Evolutionary conservation across 30 jellyfish, hydroid and myxozoan species (phyloP).

Genomic region (Hydractinia symbiolongicarpus): DNA sequence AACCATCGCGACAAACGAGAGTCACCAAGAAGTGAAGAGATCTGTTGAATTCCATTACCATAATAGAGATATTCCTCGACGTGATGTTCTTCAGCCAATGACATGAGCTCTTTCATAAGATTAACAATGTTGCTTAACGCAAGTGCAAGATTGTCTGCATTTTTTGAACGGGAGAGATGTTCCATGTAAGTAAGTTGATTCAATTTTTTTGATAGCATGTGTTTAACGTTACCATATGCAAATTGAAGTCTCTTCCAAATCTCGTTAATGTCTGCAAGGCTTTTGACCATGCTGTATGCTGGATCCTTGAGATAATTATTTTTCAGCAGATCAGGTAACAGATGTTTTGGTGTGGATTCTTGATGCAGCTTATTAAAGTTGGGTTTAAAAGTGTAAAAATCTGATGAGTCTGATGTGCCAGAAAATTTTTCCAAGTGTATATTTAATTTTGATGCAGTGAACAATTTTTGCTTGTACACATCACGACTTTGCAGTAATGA

Average conservation of each 20-base stretch:
- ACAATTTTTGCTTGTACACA: constrained; percentile 7
- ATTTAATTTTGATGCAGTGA: constrained; percentile 26
- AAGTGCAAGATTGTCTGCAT: not conserved
- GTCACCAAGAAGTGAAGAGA: constrained; percentile 21
- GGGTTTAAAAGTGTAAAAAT: constrained; percentile 29
- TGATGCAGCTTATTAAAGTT: constrained; percentile 19
- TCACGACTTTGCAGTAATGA: not conserved
- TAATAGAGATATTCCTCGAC: constrained; percentile 11
- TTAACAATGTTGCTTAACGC: constrained; percentile 22
- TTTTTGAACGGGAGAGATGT: constrained; percentile 2
- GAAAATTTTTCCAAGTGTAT: constrained; percentile 13
- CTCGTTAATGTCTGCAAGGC: constrained; percentile 17
- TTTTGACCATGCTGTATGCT: constrained; percentile 33
- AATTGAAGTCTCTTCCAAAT: constrained; percentile 19
- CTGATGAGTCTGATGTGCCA: constrained; percentile 15
- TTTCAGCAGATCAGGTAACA: constrained; percentile 24
- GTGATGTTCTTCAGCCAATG: constrained; percentile 18
- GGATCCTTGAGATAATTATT: constrained; percentile 25
- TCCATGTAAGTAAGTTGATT: constrained; percentile 10
- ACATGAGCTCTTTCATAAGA: constrained; percentile 21
- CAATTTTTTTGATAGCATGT: constrained; percentile 6
- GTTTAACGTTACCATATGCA: constrained; percentile 27
- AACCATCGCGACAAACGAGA: constrained; percentile 23
- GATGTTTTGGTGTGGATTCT: constrained; percentile 21
- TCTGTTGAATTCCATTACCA: constrained; percentile 12